Percentiles rank a stretch among this genome's conserved stretches.
phyloP scores from a whole-genome alignment of 2,888 invertebrate genomes.

The Spatulosminthurus flaviceps region DNA sequence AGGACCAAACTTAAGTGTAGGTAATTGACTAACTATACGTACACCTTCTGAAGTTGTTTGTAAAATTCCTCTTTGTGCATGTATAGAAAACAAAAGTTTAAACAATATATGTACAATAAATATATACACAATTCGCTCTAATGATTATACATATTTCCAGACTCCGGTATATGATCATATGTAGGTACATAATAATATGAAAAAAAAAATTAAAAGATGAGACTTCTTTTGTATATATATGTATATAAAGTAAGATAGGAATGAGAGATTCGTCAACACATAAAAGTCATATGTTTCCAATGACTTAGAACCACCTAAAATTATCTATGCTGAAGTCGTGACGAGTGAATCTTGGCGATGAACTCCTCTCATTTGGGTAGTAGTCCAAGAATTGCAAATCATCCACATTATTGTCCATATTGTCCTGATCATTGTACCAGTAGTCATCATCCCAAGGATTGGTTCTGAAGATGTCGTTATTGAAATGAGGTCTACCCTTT shows the following conservation, averaged over 20 bases:
- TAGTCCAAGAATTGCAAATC: slow-evolving; percentile 38
- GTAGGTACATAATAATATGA: slow-evolving; percentile 22
- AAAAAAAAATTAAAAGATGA: slow-evolving; percentile 10
- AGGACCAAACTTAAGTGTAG: slow-evolving; percentile 35
- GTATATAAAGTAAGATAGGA: no score
- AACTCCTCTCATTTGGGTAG: slow-evolving; percentile 32
- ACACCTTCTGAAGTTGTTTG: slow-evolving; percentile 30
- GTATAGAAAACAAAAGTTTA: slow-evolving; percentile 19
- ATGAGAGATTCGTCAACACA: slow-evolving; percentile 22
- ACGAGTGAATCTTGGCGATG: slow-evolving; percentile 19
- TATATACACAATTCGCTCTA: slow-evolving; percentile 25
- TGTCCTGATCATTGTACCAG: slow-evolving; percentile 33
- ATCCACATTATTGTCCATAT: slow-evolving; percentile 46
- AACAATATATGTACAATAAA: slow-evolving; percentile 38
- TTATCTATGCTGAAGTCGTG: slow-evolving; percentile 44
- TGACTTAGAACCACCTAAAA: slow-evolving; percentile 39
- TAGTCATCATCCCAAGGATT: slow-evolving; percentile 43
- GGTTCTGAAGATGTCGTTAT: slow-evolving; percentile 30
- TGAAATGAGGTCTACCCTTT: background rate
- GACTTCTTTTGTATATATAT: background rate
- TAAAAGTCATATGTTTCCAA: no score
- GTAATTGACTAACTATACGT: slow-evolving; percentile 42
- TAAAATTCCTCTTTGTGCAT: slow-evolving; percentile 8
- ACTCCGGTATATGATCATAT: slow-evolving; percentile 21
- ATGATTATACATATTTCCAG: slow-evolving; percentile 1